These are phyloP conservation scores for Eueides isabella DNA, from an alignment of 1,140 invertebrate species.

Conservation along the genomic window DNA sequence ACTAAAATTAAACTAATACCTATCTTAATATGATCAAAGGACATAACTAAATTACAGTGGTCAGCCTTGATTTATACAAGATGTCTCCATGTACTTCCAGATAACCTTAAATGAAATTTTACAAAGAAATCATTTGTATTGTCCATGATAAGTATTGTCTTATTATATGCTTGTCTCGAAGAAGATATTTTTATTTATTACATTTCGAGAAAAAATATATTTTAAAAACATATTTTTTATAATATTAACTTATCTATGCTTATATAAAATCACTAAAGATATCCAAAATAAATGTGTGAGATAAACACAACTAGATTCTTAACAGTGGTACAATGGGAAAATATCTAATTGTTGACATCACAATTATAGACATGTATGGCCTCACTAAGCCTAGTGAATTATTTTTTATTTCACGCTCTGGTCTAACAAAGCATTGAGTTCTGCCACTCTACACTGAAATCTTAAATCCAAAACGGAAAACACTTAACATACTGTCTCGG, in stretches of 20 bases:
- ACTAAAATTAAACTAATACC: neutral
- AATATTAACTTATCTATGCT: neutral
- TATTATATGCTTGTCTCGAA: neutral
- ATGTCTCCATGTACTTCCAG: constrained; percentile 39
- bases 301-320: no score
- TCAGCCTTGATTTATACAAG: constrained; percentile 36
- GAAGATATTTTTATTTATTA: neutral
- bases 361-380: no score
- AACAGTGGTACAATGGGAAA: no score
- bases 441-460: no score
- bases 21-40: neutral
- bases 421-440: no score
- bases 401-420: no score
- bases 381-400: no score
- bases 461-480: no score
- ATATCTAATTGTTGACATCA: no score
- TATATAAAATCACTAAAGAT: no score
- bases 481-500: no score
- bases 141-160: constrained; percentile 32
- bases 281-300: no score
- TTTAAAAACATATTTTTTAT: neutral
- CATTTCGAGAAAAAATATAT: neutral
- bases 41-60: constrained; percentile 13
- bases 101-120: constrained; percentile 41
- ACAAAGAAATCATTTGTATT: constrained; percentile 25